Conservation (phyloP, 2,888 invertebrate genomes). For the Ochropacha duplaris region DNA sequence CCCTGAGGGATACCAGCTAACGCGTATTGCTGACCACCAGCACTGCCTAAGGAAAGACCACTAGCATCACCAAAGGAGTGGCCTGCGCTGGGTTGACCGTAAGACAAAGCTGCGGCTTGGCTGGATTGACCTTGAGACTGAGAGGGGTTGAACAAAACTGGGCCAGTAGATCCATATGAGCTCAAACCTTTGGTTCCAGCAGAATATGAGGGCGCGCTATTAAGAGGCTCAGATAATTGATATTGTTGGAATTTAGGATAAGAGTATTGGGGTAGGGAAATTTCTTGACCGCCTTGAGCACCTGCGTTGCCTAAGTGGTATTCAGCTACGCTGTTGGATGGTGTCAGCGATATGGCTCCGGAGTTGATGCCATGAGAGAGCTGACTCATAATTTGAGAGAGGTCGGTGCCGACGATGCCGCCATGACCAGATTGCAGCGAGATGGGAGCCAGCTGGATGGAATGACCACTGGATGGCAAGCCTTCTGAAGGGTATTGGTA, state of each 20-base stretch:
- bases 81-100: conserved; percentile 48
- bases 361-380: conserved; percentile 63
- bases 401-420: conserved; percentile 51
- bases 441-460: conserved; percentile 65
- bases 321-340: conserved; percentile 52
- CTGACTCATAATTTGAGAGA: conserved; percentile 72
- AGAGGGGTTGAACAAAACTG: conserved; percentile 67
- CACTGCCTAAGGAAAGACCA: conserved; percentile 29
- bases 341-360: conserved; percentile 61
- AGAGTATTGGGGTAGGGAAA: conserved; percentile 53
- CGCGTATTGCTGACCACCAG: conserved; percentile 26
- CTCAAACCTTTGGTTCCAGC: conserved; percentile 71
- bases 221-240: conserved; percentile 50
- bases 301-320: conserved; percentile 55
- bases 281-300: conserved; percentile 51
- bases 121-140: conserved; percentile 50
- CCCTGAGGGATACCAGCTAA: conserved; percentile 21
- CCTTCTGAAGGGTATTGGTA: conserved; percentile 54
- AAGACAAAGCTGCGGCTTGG: conserved; percentile 37
- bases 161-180: conserved; percentile 69
- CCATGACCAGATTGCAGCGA: conserved; percentile 62
- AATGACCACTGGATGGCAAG: conserved; percentile 55
- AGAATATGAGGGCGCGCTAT: conserved; percentile 63
- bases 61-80: conserved; percentile 35
- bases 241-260: conserved; percentile 63